phyloP scores from a whole-genome alignment of 2,797 vertebrate genomes.

The Artibeus jamaicensis region DNA sequence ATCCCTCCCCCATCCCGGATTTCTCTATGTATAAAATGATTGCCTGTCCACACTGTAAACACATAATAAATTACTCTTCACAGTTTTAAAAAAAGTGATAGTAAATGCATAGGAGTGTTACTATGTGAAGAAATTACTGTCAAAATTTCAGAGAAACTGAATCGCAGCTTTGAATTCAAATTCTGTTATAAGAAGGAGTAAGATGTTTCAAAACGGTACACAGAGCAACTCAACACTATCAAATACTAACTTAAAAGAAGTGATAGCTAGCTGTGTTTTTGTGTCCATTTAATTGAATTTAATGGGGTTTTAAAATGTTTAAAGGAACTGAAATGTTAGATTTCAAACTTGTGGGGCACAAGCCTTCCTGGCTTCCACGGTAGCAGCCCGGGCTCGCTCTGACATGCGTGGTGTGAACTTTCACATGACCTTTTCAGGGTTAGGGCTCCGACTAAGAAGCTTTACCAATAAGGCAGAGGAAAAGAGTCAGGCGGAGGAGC shows the following conservation, averaged over 20 bases:
- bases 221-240: background rate
- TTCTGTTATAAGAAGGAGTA: background rate
- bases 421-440: conserved; percentile 81
- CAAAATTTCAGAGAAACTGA: background rate
- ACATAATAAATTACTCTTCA: background rate
- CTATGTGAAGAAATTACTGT: background rate
- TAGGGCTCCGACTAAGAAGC: conserved; percentile 77
- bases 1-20: background rate
- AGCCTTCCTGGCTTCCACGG: background rate
- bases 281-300: conserved; percentile 7
- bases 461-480: conserved; percentile 83
- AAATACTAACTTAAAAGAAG: background rate
- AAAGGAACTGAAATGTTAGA: background rate
- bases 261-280: background rate
- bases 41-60: background rate
- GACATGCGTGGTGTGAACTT: conserved; percentile 71
- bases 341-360: conserved; percentile 44
- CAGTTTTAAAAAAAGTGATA: background rate
- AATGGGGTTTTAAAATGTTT: conserved; percentile 26
- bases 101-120: background rate
- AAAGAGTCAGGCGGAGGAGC: conserved; percentile 71
- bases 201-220: background rate
- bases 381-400: conserved; percentile 63
- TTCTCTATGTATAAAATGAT: background rate
- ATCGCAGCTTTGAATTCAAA: conserved; percentile 22